Evolutionary conservation across 2,113 vertebrate genomes (phyloP).

Genomic region (Neomonachus schauinslandi): DNA sequence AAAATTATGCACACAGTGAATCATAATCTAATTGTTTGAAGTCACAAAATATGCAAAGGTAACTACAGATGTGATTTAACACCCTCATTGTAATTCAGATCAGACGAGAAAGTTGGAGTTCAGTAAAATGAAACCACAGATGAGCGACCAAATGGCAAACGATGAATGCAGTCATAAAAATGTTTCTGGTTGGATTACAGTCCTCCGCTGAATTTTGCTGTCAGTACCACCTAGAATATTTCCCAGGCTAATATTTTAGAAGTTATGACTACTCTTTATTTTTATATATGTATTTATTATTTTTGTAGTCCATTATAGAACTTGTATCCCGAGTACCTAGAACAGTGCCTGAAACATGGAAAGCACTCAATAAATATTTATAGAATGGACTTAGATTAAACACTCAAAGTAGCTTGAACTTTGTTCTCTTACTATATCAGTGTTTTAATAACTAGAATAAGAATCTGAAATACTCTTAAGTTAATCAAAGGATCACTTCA

Average conservation of each 20-base stretch:
- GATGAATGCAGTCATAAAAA: background rate
- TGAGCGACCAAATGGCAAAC: conserved; percentile 49
- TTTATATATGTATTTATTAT: background rate
- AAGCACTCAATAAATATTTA: background rate
- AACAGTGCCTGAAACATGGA: background rate
- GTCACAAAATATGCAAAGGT: conserved; percentile 63
- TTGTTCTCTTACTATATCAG: background rate
- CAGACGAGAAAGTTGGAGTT: conserved; percentile 53
- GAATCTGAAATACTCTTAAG: background rate
- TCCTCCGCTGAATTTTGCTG: background rate
- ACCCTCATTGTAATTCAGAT: conserved; percentile 64
- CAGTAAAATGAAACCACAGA: conserved; percentile 47
- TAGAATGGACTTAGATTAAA: background rate
- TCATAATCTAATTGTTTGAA: conserved; percentile 60
- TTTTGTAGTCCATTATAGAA: conserved; percentile 22
- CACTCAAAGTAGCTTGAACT: background rate
- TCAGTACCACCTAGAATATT: background rate
- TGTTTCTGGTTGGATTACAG: background rate
- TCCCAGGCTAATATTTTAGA: conserved; percentile 8
- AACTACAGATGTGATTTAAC: conserved; percentile 60
- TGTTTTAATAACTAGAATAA: background rate
- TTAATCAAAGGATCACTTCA: conserved; percentile 6
- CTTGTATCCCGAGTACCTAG: background rate
- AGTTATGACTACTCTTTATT: background rate
- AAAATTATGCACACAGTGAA: conserved; percentile 35